Conservation (phyloP, 1,140 invertebrate species). For the Philopotamus ludificatus region DNA sequence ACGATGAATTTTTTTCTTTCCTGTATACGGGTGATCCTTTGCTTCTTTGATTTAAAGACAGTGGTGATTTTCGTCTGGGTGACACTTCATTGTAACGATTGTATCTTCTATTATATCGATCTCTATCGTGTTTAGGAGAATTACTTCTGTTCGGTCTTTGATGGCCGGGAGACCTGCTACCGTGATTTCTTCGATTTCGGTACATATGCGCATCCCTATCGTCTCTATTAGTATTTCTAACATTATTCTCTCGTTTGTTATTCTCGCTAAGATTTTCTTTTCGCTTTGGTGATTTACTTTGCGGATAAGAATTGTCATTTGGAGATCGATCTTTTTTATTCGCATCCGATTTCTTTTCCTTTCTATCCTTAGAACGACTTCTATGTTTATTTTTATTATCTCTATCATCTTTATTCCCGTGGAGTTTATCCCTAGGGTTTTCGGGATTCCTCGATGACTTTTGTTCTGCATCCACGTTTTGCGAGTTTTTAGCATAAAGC, state of each 20-base stretch:
- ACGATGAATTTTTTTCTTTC: conserved; percentile 32
- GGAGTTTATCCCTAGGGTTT: conserved; percentile 12
- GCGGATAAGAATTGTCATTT: conserved; percentile 14
- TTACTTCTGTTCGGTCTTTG: conserved; percentile 21
- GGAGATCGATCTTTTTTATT: conserved; percentile 29
- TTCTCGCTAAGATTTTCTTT: conserved; percentile 23
- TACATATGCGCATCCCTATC: conserved; percentile 23
- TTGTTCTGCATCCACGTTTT: neutral
- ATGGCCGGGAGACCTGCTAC: conserved; percentile 32
- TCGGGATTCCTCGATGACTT: conserved; percentile 32
- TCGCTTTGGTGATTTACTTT: conserved; percentile 30
- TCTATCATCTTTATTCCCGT: conserved; percentile 25
- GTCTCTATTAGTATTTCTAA: conserved; percentile 13
- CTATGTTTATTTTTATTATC: conserved; percentile 20
- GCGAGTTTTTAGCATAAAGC: neutral
- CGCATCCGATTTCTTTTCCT: conserved; percentile 25
- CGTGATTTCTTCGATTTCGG: conserved; percentile 25
- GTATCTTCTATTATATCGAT: conserved; percentile 19
- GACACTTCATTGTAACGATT: conserved; percentile 31
- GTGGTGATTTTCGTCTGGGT: conserved; percentile 21
- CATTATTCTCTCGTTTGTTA: conserved; percentile 15
- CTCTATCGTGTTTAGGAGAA: conserved; percentile 33
- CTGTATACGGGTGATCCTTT: conserved; percentile 29
- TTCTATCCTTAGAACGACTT: conserved; percentile 32
- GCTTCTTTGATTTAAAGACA: conserved; percentile 16